Conservation (phyloP, 2,888 invertebrate species). For the Andrena chrysosceles region DNA sequence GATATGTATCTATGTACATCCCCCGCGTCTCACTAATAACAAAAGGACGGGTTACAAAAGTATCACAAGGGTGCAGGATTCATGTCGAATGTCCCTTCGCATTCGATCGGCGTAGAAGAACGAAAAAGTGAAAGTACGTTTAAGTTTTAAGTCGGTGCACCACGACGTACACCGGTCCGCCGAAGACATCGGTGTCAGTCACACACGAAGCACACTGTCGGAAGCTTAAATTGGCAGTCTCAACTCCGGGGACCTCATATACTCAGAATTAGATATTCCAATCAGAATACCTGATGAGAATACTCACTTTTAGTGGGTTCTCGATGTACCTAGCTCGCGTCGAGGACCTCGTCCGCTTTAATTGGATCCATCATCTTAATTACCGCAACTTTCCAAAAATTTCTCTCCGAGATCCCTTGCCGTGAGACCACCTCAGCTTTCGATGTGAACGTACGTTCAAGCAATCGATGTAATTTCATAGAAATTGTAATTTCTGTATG, state of each 20-base stretch:
- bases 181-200: slow-evolving; percentile 27
- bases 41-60: too few species aligned
- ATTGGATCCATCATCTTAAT: slow-evolving; percentile 54
- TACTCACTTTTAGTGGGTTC: slow-evolving; percentile 62
- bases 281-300: slow-evolving; percentile 70
- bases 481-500: too few species aligned
- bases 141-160: slow-evolving; percentile 36
- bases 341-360: slow-evolving; percentile 43
- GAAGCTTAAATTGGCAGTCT: slow-evolving; percentile 61
- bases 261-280: slow-evolving; percentile 70
- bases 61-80: too few species aligned
- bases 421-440: not conserved
- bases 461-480: not conserved
- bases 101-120: not conserved
- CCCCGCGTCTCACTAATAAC: not conserved
- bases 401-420: slow-evolving; percentile 11
- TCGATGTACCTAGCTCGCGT: slow-evolving; percentile 48
- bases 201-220: slow-evolving; percentile 40
- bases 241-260: slow-evolving; percentile 53
- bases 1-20: slow-evolving; percentile 14
- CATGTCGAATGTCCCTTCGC: too few species aligned
- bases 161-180: not conserved
- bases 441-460: not conserved
- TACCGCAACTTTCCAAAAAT: slow-evolving; percentile 33
- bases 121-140: not conserved